A percentile compares a stretch with the other conserved stretches of the same genome.
Conservation (phyloP, 1,140 invertebrate species). For the Musca vetustissima region DNA sequence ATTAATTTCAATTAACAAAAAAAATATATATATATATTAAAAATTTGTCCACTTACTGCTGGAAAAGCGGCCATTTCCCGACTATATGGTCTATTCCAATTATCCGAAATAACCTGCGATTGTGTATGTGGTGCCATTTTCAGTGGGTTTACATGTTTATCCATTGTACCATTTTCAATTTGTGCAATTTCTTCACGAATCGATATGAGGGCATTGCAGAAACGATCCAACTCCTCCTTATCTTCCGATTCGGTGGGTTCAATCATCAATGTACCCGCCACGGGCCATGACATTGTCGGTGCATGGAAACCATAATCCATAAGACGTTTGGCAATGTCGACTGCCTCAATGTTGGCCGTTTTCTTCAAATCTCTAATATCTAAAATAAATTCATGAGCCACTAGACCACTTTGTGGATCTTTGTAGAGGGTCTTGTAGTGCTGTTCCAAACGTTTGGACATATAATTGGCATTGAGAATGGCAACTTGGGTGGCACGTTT, state of each 20-base stretch:
- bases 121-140: slow-evolving; percentile 97
- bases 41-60: slow-evolving; percentile 70
- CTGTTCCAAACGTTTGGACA: slow-evolving; percentile 85
- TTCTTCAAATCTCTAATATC: slow-evolving; percentile 95
- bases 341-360: slow-evolving; percentile 90
- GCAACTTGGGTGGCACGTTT: slow-evolving; percentile 93
- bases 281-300: slow-evolving; percentile 99
- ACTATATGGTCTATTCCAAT: slow-evolving; percentile 92
- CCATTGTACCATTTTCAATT: slow-evolving; percentile 88
- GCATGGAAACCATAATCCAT: slow-evolving; percentile 99
- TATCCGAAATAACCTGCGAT: slow-evolving; percentile 75
- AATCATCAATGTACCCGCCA: slow-evolving; percentile 95
- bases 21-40: too few species aligned
- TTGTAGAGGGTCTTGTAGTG: slow-evolving; percentile 91
- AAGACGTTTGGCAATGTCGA: slow-evolving; percentile 95
- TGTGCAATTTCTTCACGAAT: slow-evolving; percentile 93
- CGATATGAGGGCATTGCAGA: slow-evolving; percentile 91
- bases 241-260: slow-evolving; percentile 99
- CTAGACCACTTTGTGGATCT: slow-evolving; percentile 74
- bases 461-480: slow-evolving; percentile 98
- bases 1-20: too few species aligned
- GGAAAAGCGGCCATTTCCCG: slow-evolving; percentile 95
- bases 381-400: slow-evolving; percentile 98
- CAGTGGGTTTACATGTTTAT: slow-evolving; percentile 84
- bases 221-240: slow-evolving; percentile 91